Percentiles rank a stretch among this genome's conserved stretches.
These are phyloP conservation scores for Scaptomyza graminum DNA, from an alignment of 1,140 invertebrate species.

Conservation along the genomic window DNA sequence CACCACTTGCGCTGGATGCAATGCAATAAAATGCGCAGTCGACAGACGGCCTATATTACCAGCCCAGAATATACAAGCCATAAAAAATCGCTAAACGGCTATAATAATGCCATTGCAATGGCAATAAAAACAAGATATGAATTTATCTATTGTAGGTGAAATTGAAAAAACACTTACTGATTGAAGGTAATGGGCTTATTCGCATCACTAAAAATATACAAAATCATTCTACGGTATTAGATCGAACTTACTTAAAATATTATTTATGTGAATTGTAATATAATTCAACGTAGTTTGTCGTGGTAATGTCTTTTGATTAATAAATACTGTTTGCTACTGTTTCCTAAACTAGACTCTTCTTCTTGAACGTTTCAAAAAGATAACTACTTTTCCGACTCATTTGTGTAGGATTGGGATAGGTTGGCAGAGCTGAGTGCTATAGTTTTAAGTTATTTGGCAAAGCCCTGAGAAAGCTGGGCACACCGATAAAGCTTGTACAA, in stretches of 20 bases:
- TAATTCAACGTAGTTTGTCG: no score
- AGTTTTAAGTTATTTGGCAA: no score
- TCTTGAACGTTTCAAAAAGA: background rate
- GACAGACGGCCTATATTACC: conserved; percentile 49
- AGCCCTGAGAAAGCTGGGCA: no score
- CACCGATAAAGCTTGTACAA: no score
- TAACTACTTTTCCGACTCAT: no score
- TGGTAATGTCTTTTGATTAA: background rate
- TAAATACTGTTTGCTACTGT: background rate
- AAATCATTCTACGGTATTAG: no score
- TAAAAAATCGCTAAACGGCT: conserved; percentile 79
- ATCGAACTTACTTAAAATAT: no score
- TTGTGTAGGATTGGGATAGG: no score
- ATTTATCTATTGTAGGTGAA: conserved; percentile 31
- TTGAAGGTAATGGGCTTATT: background rate
- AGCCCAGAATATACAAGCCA: conserved; percentile 50
- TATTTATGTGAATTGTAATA: no score
- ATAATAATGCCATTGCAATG: conserved; percentile 67
- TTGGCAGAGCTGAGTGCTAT: no score
- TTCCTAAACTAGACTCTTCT: no score
- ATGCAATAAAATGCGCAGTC: conserved; percentile 68
- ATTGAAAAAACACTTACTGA: conserved; percentile 26
- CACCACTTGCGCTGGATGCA: conserved; percentile 28
- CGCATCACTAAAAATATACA: no score
- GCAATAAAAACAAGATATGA: conserved; percentile 63